Base-by-base conservation (phyloP, 2,797 vertebrate genomes). In the Tamandua tetradactyla region DNA sequence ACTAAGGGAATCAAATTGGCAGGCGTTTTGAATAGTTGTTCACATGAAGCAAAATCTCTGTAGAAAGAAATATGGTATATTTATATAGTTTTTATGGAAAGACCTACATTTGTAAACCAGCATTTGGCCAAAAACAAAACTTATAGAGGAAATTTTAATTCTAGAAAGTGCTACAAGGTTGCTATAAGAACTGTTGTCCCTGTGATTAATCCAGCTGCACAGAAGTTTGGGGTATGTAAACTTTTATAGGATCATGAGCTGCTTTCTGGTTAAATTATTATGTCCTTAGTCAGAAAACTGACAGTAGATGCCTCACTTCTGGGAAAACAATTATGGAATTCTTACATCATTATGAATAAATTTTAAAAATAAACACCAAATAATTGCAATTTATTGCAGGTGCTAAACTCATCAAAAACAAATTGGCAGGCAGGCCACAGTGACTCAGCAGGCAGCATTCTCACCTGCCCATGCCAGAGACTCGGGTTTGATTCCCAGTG, bases 331-430 rank as follows among this genome's bases (percentile, higher is more conserved):
- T 49, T 90, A 88, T 94, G 92, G 88, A 87, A 69, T 86, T 82
- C 74, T 92, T 59, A 75, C 89, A 95, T 95, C 82, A 81, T 95
- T 95, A 27, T 85, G 94, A 93, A 86, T 62, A 52, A 72, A 81
- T 94, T 94, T 89, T 82, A 25, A 89, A 89, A 87, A 93, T 68
- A 94, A 44, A 74, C 84, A 84, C 89, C 94, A 92, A 90, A 87
- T 61, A 81, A 94, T 94, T 88, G 90, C 80, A 85, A 84, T 92
- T 84, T 92, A 32, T 94, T 97, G 69, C 81, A 92, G 91, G 86
- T 87, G 93, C 93, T 97, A 95, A 92, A 42, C 83, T 98, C 92
- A 88, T 91, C 97, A 96, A 90, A 97, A 97, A 84, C 61, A 13
- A 32, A 96, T 76, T 95, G 96, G 96, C 94, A 94, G 96, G 78